Evolutionary conservation across 2,797 vertebrate species (phyloP).

Genomic region (Acomys russatus): DNA sequence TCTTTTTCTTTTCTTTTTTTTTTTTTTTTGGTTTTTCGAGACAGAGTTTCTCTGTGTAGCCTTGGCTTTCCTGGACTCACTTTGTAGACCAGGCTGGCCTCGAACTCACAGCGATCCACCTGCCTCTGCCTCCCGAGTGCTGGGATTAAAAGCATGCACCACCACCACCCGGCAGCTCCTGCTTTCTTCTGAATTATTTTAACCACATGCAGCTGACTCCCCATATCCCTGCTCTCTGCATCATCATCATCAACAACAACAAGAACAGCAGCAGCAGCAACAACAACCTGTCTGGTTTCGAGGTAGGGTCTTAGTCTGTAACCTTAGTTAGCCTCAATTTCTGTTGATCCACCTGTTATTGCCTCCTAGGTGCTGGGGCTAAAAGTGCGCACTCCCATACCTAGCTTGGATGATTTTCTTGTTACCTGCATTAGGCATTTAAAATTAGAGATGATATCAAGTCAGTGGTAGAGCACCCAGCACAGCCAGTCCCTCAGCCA

Average conservation of each 20-base stretch:
- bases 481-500: not conserved
- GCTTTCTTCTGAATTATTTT: not conserved
- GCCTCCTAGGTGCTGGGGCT: not conserved
- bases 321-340: not conserved
- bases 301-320: not conserved
- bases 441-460: not conserved
- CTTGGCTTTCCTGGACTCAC: too few species aligned
- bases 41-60: too few species aligned
- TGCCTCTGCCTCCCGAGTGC: too few species aligned
- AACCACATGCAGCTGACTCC: not conserved
- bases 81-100: too few species aligned
- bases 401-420: not conserved
- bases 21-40: too few species aligned
- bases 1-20: too few species aligned
- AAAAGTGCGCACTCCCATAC: not conserved
- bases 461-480: not conserved
- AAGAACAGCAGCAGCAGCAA: not conserved
- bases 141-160: too few species aligned
- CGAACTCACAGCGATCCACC: too few species aligned
- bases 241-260: not conserved
- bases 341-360: not conserved
- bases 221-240: not conserved
- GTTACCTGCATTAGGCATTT: not conserved
- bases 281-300: not conserved
- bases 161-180: too few species aligned